These are phyloP conservation scores for Syrista parreyssii DNA, from an alignment of 2,888 invertebrate species.

Conservation along the genomic window DNA sequence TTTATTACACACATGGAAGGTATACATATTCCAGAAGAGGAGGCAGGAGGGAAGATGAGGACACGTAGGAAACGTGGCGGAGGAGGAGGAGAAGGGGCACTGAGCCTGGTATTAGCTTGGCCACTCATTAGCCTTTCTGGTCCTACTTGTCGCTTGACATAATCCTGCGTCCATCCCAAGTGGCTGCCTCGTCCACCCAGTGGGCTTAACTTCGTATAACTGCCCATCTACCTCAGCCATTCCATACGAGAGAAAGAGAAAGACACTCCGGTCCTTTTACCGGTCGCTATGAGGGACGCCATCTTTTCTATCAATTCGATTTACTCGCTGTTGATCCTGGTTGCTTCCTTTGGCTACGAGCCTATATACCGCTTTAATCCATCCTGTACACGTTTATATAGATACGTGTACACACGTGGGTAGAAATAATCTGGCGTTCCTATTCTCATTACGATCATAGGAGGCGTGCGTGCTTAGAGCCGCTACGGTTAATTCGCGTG, in stretches of 20 bases:
- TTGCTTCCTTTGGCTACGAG: background rate
- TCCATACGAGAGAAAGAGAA: background rate
- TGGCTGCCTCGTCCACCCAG: slow-evolving; percentile 9
- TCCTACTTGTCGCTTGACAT: slow-evolving; percentile 51
- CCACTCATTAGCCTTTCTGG: slow-evolving; percentile 54
- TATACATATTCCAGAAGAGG: background rate
- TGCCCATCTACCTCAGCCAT: slow-evolving; percentile 13
- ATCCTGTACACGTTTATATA: background rate
- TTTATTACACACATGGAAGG: background rate
- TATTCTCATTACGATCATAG: background rate
- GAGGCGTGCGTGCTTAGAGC: background rate
- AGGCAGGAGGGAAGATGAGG: background rate
- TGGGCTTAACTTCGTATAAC: slow-evolving; percentile 40
- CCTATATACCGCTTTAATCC: slow-evolving; percentile 9
- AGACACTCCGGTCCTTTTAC: background rate
- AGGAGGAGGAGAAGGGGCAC: slow-evolving; percentile 12
- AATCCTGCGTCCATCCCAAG: slow-evolving; percentile 45
- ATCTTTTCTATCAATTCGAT: slow-evolving; percentile 3
- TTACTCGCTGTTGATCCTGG: background rate
- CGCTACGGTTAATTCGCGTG: background rate
- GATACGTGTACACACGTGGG: background rate
- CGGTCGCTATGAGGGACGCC: background rate
- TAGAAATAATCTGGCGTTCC: background rate
- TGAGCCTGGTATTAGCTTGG: slow-evolving; percentile 46
- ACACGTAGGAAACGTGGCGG: background rate